Percentiles rank a stretch among this genome's conserved stretches.
phyloP scores from a whole-genome alignment of 2,113 vertebrate species.

The Perca fluviatilis region DNA sequence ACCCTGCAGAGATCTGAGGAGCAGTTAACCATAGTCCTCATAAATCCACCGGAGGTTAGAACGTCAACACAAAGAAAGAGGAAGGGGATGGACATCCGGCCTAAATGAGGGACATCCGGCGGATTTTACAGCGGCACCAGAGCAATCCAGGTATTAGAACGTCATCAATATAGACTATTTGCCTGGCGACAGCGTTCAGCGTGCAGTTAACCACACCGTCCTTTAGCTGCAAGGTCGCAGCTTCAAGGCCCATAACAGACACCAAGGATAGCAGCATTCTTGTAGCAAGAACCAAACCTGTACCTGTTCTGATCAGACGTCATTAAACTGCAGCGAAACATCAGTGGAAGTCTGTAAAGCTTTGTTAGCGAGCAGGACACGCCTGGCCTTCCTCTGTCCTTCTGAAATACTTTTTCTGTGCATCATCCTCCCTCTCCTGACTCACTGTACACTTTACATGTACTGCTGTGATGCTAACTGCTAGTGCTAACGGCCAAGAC shows the following conservation, averaged over 20 bases:
- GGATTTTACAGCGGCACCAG: no score
- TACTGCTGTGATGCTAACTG: conserved; percentile 73
- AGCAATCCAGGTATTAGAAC: no score
- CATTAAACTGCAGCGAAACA: not conserved
- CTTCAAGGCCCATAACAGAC: not conserved
- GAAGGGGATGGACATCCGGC: no score
- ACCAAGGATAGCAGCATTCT: not conserved
- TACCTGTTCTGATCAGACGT: not conserved
- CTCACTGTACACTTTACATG: conserved; percentile 74
- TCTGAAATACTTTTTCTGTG: conserved; percentile 58
- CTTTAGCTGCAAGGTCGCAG: not conserved
- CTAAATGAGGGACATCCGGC: no score
- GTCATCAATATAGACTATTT: not conserved
- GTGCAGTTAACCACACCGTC: not conserved
- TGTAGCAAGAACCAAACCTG: not conserved
- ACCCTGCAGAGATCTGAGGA: no score
- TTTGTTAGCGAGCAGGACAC: not conserved
- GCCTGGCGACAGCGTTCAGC: conserved; percentile 6
- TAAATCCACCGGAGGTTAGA: no score
- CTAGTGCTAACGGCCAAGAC: conserved; percentile 65
- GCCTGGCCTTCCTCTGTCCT: not conserved
- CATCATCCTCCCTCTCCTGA: conserved; percentile 72
- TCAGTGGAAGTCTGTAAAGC: not conserved
- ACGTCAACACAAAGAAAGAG: no score
- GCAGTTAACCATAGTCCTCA: no score